A percentile compares a stretch with the other conserved stretches of the same genome.
These are phyloP conservation scores for Tineola bisselliella DNA, from an alignment of 2,888 invertebrate species.

Conservation along the genomic window DNA sequence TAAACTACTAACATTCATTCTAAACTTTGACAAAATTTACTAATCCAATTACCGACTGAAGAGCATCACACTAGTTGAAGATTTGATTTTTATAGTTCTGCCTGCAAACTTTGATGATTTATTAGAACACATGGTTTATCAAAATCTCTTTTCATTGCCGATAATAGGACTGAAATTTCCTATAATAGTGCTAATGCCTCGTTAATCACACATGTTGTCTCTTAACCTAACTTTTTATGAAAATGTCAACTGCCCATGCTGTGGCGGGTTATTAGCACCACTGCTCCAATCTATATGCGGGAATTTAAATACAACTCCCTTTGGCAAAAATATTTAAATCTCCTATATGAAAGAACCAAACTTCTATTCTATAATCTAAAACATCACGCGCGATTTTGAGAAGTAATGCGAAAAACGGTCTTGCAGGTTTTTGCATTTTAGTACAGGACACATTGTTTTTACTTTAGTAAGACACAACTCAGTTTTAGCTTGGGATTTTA, in stretches of 20 bases:
- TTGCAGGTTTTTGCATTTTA: no score
- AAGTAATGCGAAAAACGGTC: no score
- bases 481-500: not conserved
- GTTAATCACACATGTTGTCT: not conserved
- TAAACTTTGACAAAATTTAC: slow-evolving; percentile 24
- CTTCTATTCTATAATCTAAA: not conserved
- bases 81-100: no score
- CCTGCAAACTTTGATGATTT: no score
- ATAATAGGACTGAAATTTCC: not conserved
- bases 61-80: no score
- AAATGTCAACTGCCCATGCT: not conserved
- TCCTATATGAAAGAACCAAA: no score
- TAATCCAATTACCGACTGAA: not conserved
- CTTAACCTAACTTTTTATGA: not conserved
- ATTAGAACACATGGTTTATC: no score
- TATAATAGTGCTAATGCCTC: not conserved
- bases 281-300: no score
- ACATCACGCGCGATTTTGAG: not conserved
- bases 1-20: slow-evolving; percentile 51
- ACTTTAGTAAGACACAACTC: not conserved
- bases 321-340: no score
- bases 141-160: not conserved
- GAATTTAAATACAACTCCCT: no score
- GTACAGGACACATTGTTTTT: not conserved
- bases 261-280: no score